Conservation (phyloP, 2,797 vertebrate genomes). For the Poeciliopsis gracilis region DNA sequence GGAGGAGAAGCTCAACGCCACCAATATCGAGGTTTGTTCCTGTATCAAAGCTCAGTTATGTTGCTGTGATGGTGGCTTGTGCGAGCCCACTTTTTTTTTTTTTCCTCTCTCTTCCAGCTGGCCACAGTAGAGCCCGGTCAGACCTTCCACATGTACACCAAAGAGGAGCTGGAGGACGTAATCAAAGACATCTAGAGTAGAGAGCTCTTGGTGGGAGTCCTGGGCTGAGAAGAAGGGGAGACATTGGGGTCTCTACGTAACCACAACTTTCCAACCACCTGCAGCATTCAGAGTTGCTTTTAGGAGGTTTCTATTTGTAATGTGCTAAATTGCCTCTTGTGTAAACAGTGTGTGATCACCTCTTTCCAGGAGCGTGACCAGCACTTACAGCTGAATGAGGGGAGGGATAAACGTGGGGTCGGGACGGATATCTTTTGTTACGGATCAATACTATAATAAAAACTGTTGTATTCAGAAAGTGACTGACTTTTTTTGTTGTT, state of each 20-base stretch:
- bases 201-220: slow-evolving; percentile 42
- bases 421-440: slow-evolving; percentile 79
- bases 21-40: slow-evolving; percentile 93
- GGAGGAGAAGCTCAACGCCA: slow-evolving; percentile 99
- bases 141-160: slow-evolving; percentile 99
- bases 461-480: slow-evolving; percentile 78
- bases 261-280: slow-evolving; percentile 60
- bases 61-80: not conserved
- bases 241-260: slow-evolving; percentile 42
- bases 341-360: slow-evolving; percentile 69
- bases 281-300: slow-evolving; percentile 52
- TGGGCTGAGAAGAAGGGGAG: slow-evolving; percentile 34
- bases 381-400: slow-evolving; percentile 55
- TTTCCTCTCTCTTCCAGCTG: slow-evolving; percentile 87
- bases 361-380: slow-evolving; percentile 66
- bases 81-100: too few relatives aligned
- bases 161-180: slow-evolving; percentile 98
- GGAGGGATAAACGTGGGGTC: slow-evolving; percentile 26
- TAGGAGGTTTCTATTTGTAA: slow-evolving; percentile 69
- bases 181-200: slow-evolving; percentile 94
- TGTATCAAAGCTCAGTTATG: not conserved
- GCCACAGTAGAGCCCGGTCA: slow-evolving; percentile 95
- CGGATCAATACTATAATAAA: slow-evolving; percentile 75
- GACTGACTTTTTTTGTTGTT: slow-evolving; percentile 4
- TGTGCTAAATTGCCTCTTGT: slow-evolving; percentile 56